phyloP scores from a whole-genome alignment of 2,888 invertebrate genomes.

The Drosophila parthenogenetica region DNA sequence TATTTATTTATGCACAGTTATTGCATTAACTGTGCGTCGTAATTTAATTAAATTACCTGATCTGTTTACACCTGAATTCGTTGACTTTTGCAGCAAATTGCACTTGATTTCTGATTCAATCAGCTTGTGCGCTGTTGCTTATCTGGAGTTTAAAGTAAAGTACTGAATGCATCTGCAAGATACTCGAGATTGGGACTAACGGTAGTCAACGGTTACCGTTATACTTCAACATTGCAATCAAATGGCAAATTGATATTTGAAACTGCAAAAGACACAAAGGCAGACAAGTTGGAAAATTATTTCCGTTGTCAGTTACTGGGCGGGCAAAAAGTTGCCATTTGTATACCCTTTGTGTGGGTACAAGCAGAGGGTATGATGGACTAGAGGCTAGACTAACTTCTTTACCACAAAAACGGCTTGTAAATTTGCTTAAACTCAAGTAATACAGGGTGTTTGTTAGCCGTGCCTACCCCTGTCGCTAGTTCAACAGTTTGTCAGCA shows the following conservation, averaged over 20 bases:
- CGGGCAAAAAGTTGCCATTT: constrained; percentile 22
- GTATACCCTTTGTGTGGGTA: neutral
- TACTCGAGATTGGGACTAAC: neutral
- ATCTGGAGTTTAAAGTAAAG: neutral
- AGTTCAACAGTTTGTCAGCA: neutral
- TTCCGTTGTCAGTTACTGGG: constrained; percentile 55
- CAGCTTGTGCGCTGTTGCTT: neutral
- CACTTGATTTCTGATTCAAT: constrained; percentile 14
- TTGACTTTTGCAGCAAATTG: neutral
- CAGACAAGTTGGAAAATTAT: constrained; percentile 41
- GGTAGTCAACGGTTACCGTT: neutral
- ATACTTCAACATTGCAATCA: constrained; percentile 44
- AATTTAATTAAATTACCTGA: constrained; percentile 24
- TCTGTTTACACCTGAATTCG: constrained; percentile 10
- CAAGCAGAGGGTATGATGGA: neutral
- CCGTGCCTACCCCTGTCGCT: neutral
- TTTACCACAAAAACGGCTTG: no score
- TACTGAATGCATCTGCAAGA: constrained; percentile 3
- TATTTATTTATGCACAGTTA: constrained; percentile 24
- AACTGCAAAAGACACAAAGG: constrained; percentile 41
- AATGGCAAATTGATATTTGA: constrained; percentile 64
- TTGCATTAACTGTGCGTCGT: constrained; percentile 28
- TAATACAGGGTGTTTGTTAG: neutral
- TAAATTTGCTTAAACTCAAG: no score
- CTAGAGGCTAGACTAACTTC: no score